phyloP scores from a whole-genome alignment of 2,888 invertebrate genomes.

The Atrina japonica region DNA sequence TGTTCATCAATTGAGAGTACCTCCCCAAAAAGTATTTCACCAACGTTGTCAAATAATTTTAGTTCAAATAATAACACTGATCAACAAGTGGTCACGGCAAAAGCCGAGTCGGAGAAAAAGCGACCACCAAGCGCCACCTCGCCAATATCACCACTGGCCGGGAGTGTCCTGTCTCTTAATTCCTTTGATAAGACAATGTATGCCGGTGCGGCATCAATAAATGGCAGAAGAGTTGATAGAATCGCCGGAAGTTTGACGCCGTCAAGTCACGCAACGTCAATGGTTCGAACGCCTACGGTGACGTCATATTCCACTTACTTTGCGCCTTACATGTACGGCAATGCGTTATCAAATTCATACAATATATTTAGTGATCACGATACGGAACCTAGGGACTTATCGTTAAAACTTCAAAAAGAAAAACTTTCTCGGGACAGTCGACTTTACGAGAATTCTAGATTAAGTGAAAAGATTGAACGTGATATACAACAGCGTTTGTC shows the following conservation, averaged over 20 bases:
- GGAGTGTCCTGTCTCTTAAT: conserved; percentile 6
- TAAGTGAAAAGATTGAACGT: conserved; percentile 13
- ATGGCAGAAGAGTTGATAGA: conserved; percentile 18
- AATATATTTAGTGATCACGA: conserved; percentile 9
- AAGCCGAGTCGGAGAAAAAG: conserved; percentile 14
- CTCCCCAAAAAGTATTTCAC: conserved; percentile 29
- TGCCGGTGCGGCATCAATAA: background rate
- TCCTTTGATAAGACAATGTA: conserved; percentile 17
- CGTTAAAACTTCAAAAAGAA: conserved; percentile 29
- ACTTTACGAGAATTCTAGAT: conserved; percentile 10
- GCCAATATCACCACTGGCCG: conserved; percentile 27
- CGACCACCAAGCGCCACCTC: conserved; percentile 8
- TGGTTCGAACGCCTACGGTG: conserved; percentile 16
- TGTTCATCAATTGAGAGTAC: conserved; percentile 7
- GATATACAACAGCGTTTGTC: conserved; percentile 23
- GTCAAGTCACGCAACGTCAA: conserved; percentile 23
- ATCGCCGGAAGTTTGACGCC: conserved; percentile 35
- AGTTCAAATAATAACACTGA: background rate
- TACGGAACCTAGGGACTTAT: conserved; percentile 38
- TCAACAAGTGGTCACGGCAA: conserved; percentile 8
- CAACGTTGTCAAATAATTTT: conserved; percentile 1
- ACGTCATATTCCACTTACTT: conserved; percentile 31
- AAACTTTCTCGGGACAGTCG: conserved; percentile 9
- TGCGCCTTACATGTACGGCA: conserved; percentile 31
- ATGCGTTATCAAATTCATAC: conserved; percentile 17